Evolutionary conservation across 2,797 vertebrate genomes (phyloP), one percentile per base, ranked within the genome.

Genomic region (Hephaestus fuliginosus): DNA sequence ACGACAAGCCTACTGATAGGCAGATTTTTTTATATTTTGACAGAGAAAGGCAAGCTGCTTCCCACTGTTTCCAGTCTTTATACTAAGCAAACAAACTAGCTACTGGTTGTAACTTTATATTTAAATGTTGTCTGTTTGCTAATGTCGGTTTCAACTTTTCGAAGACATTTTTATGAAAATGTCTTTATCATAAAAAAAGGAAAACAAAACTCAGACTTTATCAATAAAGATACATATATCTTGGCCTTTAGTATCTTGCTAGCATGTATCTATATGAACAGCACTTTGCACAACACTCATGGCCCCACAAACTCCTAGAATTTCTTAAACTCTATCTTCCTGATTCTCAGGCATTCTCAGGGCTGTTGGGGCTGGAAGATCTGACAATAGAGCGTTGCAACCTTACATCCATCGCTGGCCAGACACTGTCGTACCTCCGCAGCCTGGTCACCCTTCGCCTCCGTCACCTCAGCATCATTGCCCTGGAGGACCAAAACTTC

Each of bases 401-500:
- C 93, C 95, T 99, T 92, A 99, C 98, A 0, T 96, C 97, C 70
- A 96, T 99, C 90, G 97, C 98, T 0, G 97, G 96, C 0, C 98
- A 99, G 92, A 96, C 98, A 0, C 94, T 99, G 78, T 98, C 98
- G 68, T 97, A 97, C 89, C 96, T 99, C 51, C 97, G 96, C 60
- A 96, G 96, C 81, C 94, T 99, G 86, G 95, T 97, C 77, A 96
- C 96, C 25, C 96, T 99, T 46, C 96, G 94, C n/a, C 96, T 99
- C 30, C 96, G 96, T 2, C 95, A 98, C 86, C 96, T 99, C 85
- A 94, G 96, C 92, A 96, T 99, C 84, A 92, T 95, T 0, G 90
- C 96, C 0, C 95, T 99, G 70, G 98, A 99, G 82, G 98, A 99
- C 81, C 97, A 98, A 85, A 99, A 98, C 90, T 99, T 99, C 92